Conservation (phyloP, 1,140 invertebrate genomes). For the Gryllus bimaculatus region DNA sequence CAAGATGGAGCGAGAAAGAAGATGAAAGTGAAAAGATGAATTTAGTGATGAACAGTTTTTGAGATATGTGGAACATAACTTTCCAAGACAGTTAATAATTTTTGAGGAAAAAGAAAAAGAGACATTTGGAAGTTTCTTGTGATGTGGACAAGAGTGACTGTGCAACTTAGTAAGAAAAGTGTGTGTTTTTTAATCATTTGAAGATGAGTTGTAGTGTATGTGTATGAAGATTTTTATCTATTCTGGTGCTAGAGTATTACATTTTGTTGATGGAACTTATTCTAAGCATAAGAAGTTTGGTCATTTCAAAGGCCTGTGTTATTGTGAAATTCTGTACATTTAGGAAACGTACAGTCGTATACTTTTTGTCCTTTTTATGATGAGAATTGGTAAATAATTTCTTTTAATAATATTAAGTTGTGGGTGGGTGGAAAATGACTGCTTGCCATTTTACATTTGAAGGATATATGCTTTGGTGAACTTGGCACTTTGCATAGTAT, state of each 20-base stretch:
- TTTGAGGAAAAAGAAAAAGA: background rate
- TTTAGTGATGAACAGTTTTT: background rate
- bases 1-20: background rate
- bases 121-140: background rate
- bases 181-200: constrained; percentile 1
- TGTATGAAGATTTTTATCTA: background rate
- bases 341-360: background rate
- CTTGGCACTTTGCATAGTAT: too few relatives aligned
- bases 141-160: background rate
- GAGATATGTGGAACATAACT: background rate
- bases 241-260: background rate
- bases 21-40: background rate
- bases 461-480: too few relatives aligned
- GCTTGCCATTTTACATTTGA: too few relatives aligned
- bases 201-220: background rate
- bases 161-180: background rate
- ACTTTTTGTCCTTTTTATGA: too few relatives aligned
- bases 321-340: background rate
- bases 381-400: too few relatives aligned
- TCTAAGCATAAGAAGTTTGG: too few relatives aligned
- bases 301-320: background rate
- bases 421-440: too few relatives aligned
- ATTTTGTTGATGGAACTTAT: background rate
- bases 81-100: background rate
- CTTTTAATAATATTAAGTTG: too few relatives aligned